Percentiles rank a stretch among this genome's conserved stretches.
These are phyloP conservation scores for Cryptus armator DNA, from an alignment of 2,888 invertebrate genomes.

Conservation along the genomic window DNA sequence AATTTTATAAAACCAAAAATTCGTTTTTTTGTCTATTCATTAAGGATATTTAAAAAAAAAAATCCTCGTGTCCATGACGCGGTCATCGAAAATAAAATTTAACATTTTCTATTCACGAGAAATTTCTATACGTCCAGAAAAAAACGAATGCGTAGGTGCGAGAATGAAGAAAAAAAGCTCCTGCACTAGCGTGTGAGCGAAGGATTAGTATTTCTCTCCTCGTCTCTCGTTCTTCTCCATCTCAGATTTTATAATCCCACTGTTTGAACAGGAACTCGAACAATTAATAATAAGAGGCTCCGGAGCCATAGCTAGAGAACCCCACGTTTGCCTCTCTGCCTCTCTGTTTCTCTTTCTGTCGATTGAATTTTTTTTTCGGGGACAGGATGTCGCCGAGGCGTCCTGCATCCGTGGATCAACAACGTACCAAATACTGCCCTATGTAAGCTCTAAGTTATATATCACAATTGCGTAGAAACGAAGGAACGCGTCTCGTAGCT, in stretches of 20 bases:
- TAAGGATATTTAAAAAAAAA: not conserved
- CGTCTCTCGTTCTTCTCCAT: constrained; percentile 40
- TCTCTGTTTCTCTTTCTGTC: constrained; percentile 42
- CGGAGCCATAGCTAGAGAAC: constrained; percentile 71
- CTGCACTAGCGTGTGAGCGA: constrained; percentile 56
- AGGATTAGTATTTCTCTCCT: constrained; percentile 49
- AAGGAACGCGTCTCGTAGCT: not conserved
- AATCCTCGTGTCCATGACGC: too few relatives aligned
- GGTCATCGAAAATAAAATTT: not conserved
- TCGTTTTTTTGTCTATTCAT: not conserved
- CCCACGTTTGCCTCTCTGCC: constrained; percentile 71
- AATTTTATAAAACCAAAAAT: not conserved
- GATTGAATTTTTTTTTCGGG: constrained; percentile 59
- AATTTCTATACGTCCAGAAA: not conserved
- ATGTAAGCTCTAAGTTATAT: not conserved
- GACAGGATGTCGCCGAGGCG: constrained; percentile 66
- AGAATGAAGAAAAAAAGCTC: constrained; percentile 31
- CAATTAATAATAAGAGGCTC: constrained; percentile 81
- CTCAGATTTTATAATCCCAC: constrained; percentile 81
- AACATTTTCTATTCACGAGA: not conserved
- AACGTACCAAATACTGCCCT: constrained; percentile 17
- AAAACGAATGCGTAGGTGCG: constrained; percentile 24
- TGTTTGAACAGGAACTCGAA: constrained; percentile 83
- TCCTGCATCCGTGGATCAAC: constrained; percentile 61
- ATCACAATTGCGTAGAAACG: not conserved